phyloP scores from a whole-genome alignment of 2,113 vertebrate species.

The Alexandromys fortis region DNA sequence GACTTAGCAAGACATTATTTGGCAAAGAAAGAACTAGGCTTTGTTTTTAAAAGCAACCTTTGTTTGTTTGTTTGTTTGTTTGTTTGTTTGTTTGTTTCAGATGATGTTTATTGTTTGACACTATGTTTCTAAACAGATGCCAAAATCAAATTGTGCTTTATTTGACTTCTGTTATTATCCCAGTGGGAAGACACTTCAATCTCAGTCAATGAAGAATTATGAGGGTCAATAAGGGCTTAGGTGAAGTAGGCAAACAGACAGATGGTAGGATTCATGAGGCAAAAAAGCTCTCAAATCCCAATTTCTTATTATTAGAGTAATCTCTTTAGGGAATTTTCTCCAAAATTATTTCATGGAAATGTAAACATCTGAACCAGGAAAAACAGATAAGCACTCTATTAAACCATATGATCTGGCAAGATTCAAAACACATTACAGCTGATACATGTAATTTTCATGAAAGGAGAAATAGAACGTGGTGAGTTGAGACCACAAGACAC shows the following conservation, averaged over 20 bases:
- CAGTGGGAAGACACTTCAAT: not conserved
- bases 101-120: constrained; percentile 23
- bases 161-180: constrained; percentile 52
- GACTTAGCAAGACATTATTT: not conserved
- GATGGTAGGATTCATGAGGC: not conserved
- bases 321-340: not conserved
- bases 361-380: not conserved
- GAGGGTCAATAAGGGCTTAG: not conserved
- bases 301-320: constrained; percentile 26
- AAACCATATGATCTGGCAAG: not conserved
- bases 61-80: constrained; percentile 14
- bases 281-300: not conserved
- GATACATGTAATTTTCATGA: not conserved
- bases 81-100: constrained; percentile 11
- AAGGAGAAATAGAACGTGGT: not conserved
- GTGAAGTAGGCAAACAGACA: not conserved
- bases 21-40: not conserved
- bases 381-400: not conserved
- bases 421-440: not conserved
- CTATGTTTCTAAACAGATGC: constrained; percentile 39
- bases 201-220: constrained; percentile 25
- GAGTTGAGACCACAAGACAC: not conserved
- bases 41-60: constrained; percentile 20
- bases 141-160: constrained; percentile 51
- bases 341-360: constrained; percentile 44